phyloP scores from a whole-genome alignment of 2,797 vertebrate species.

The Argentina silus region DNA sequence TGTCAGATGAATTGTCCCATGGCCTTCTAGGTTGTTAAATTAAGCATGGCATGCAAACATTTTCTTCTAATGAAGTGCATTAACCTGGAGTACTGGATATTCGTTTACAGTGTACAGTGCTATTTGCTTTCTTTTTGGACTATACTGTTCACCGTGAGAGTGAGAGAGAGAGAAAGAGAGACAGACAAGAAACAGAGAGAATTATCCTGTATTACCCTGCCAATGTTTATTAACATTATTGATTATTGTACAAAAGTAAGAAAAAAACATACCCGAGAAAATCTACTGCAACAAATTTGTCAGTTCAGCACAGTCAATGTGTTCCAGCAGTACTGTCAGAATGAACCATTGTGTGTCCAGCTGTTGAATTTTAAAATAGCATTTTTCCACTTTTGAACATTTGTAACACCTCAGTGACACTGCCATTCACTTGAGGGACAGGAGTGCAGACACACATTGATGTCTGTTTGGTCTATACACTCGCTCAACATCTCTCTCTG shows the following conservation, averaged over 20 bases:
- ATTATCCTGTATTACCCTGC: neutral
- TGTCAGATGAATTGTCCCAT: constrained; percentile 71
- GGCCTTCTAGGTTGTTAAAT: constrained; percentile 64
- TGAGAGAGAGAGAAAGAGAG: neutral
- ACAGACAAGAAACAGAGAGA: neutral
- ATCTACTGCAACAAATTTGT: constrained; percentile 49
- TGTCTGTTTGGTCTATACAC: neutral
- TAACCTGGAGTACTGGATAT: constrained; percentile 63
- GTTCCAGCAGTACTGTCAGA: constrained; percentile 41
- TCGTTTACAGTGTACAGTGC: constrained; percentile 46
- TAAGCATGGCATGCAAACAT: constrained; percentile 67
- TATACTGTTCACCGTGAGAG: constrained; percentile 30
- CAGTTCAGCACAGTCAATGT: constrained; percentile 41
- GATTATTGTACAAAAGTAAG: constrained; percentile 41
- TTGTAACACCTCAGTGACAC: constrained; percentile 38
- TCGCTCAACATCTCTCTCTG: neutral
- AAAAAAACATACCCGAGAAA: constrained; percentile 16
- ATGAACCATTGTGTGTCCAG: constrained; percentile 53
- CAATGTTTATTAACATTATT: constrained; percentile 46
- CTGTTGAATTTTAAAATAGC: constrained; percentile 52
- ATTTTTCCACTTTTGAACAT: constrained; percentile 40
- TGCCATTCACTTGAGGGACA: constrained; percentile 25
- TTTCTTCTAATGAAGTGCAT: constrained; percentile 71
- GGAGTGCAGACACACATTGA: neutral
- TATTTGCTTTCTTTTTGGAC: constrained; percentile 45